A percentile compares a stretch with the other conserved stretches of the same genome.
These are phyloP conservation scores for Tor tambroides DNA, from an alignment of 2,113 vertebrate genomes.

Conservation along the genomic window DNA sequence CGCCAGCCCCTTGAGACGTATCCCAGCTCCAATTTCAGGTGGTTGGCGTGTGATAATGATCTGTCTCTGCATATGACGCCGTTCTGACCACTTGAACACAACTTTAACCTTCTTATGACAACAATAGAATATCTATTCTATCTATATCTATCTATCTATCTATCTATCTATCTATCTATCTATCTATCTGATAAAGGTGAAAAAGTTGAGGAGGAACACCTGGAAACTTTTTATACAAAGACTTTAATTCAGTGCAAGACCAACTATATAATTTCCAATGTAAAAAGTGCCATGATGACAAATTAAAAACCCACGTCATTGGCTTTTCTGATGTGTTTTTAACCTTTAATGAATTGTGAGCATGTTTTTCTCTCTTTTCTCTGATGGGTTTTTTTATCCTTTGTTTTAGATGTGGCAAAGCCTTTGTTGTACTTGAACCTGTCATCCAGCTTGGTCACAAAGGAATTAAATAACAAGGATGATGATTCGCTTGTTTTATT, in stretches of 20 bases:
- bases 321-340: constrained; percentile 26
- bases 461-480: constrained; percentile 48
- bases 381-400: constrained; percentile 1
- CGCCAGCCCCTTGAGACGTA: constrained; percentile 9
- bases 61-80: constrained; percentile 3
- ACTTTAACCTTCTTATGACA: neutral
- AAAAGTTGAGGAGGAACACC: neutral
- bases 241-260: neutral
- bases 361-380: neutral
- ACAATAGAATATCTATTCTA: neutral
- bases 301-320: constrained; percentile 31
- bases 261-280: neutral
- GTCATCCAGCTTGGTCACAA: constrained; percentile 23
- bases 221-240: neutral
- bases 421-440: constrained; percentile 38
- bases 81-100: neutral
- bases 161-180: neutral
- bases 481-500: constrained; percentile 29
- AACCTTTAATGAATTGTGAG: constrained; percentile 26
- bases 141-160: neutral
- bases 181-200: neutral
- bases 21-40: constrained; percentile 42
- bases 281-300: constrained; percentile 6
- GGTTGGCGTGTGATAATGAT: constrained; percentile 29
- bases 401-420: constrained; percentile 22